These are phyloP conservation scores for Telmatherina bonti DNA, from an alignment of 2,797 vertebrate species.

Conservation along the genomic window DNA sequence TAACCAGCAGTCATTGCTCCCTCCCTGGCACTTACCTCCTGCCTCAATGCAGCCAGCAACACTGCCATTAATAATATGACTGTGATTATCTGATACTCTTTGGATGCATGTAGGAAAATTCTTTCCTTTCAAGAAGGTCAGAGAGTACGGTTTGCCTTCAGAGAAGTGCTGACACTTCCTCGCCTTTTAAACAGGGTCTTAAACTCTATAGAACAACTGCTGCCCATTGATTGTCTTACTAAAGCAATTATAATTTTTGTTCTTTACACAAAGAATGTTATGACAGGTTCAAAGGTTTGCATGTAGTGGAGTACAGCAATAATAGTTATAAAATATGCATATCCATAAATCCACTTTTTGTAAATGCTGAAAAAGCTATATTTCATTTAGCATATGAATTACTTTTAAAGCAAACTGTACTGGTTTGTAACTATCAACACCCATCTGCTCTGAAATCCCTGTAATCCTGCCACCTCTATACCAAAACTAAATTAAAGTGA, in stretches of 20 bases:
- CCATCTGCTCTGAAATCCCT: conserved; percentile 4
- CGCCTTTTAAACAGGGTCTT: not conserved
- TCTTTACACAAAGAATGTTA: not conserved
- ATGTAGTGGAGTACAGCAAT: not conserved
- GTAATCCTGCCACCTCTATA: conserved; percentile 3
- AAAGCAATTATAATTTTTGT: conserved; percentile 17
- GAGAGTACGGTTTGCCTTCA: conserved; percentile 24
- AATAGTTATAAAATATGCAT: not conserved
- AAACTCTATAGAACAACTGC: not conserved
- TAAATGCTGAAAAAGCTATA: not conserved
- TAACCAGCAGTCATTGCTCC: conserved; percentile 14
- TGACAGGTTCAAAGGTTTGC: not conserved
- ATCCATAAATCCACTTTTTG: not conserved
- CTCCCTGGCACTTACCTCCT: conserved; percentile 16
- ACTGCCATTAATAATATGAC: conserved; percentile 45
- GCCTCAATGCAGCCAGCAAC: conserved; percentile 20
- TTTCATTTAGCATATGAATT: not conserved
- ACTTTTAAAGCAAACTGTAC: not conserved
- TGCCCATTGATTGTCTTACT: conserved; percentile 14
- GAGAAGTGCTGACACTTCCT: not conserved
- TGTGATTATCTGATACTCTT: conserved; percentile 52
- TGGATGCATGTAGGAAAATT: conserved; percentile 47
- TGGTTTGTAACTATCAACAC: not conserved
- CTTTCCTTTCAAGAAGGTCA: conserved; percentile 41
- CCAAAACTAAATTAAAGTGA: conserved; percentile 18